Evolutionary conservation across 2,797 vertebrate species (phyloP).

Genomic region (Sebastes matsubarae): DNA sequence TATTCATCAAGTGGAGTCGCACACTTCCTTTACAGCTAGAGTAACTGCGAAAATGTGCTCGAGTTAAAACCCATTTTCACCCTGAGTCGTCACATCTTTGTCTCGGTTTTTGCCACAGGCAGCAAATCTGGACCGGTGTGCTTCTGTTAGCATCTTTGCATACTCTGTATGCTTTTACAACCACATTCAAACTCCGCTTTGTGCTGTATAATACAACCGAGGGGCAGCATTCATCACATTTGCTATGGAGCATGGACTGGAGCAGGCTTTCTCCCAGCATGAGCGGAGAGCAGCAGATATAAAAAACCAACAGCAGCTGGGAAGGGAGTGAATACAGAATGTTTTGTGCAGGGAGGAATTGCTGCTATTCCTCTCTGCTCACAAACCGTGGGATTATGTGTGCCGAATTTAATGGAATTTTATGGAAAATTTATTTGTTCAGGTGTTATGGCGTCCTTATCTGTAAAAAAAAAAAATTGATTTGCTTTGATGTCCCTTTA

Average conservation of each 20-base stretch:
- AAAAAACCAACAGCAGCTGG: constrained; percentile 32
- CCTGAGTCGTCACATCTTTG: constrained; percentile 6
- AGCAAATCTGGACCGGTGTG: neutral
- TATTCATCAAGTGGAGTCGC: constrained; percentile 18
- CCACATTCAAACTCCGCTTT: neutral
- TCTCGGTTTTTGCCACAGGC: neutral
- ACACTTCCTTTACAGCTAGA: neutral
- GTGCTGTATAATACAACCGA: neutral
- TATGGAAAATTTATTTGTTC: constrained; percentile 15
- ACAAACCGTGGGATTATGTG: constrained; percentile 13
- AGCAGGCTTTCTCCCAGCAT: constrained; percentile 32
- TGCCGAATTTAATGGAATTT: constrained; percentile 19
- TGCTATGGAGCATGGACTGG: neutral
- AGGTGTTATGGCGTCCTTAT: neutral
- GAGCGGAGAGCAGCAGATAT: constrained; percentile 3
- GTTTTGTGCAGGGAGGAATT: neutral
- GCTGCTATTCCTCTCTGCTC: constrained; percentile 1
- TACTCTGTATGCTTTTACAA: neutral
- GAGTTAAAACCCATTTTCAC: constrained; percentile 6
- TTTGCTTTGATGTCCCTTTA: neutral
- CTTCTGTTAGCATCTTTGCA: constrained; percentile 1
- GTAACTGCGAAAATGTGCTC: neutral
- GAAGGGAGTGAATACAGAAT: constrained; percentile 8
- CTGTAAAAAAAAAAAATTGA: constrained; percentile 1
- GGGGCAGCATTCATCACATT: neutral